Percentiles rank a stretch among this genome's conserved stretches.
Conservation (phyloP, 2,888 invertebrate species). For the Tenthredo notha region DNA sequence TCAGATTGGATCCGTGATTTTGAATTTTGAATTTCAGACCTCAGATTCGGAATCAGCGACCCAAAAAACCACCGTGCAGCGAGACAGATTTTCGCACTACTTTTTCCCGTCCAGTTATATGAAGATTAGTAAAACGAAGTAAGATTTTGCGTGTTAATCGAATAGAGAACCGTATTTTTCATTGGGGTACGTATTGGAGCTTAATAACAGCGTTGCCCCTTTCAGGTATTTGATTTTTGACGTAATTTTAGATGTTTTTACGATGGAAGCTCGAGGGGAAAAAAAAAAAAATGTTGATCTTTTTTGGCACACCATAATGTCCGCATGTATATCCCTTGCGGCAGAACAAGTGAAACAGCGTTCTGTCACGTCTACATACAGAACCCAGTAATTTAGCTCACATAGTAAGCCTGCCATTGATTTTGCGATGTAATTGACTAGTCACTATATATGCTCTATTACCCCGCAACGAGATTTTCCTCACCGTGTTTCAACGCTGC, state of each 20-base stretch:
- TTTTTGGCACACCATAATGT: background rate
- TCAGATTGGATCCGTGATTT: background rate
- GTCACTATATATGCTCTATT: slow-evolving; percentile 6
- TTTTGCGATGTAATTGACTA: slow-evolving; percentile 40
- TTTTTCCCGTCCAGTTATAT: background rate
- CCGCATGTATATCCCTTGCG: background rate
- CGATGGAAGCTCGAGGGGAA: background rate
- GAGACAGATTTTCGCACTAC: background rate
- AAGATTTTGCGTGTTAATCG: background rate
- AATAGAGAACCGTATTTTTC: background rate
- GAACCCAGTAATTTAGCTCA: background rate
- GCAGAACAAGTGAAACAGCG: background rate
- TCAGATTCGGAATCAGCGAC: slow-evolving; percentile 3
- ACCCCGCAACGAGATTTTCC: background rate
- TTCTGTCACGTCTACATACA: background rate
- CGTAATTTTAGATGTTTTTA: background rate
- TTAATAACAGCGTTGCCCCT: too few species aligned
- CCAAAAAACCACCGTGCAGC: background rate
- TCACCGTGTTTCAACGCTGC: slow-evolving; percentile 8
- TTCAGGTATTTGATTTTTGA: too few species aligned
- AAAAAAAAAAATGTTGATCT: background rate
- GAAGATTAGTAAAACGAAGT: background rate
- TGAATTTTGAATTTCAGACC: background rate
- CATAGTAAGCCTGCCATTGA: slow-evolving; percentile 24
- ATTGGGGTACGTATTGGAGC: too few species aligned